phyloP scores from a whole-genome alignment of 2,113 vertebrate genomes.

The Dromaius novaehollandiae region DNA sequence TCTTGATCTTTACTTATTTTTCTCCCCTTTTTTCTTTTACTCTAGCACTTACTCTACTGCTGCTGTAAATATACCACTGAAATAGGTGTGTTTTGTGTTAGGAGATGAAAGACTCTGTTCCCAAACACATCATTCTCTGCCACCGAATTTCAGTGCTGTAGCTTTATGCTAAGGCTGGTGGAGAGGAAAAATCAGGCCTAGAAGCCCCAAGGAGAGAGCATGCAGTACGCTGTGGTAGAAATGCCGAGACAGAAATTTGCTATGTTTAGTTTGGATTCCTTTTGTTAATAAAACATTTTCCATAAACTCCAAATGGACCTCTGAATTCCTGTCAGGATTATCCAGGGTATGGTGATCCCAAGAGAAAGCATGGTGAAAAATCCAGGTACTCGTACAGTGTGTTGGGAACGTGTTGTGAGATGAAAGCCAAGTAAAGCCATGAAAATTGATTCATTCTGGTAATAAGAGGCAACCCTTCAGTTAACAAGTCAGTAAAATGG shows the following conservation, averaged over 20 bases:
- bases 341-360: neutral
- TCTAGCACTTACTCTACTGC: neutral
- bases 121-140: neutral
- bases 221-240: neutral
- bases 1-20: neutral
- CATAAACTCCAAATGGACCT: neutral
- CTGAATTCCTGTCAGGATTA: neutral
- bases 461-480: neutral
- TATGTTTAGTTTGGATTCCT: slow-evolving; percentile 30
- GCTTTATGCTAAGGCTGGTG: neutral
- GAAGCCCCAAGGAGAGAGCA: neutral
- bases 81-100: neutral
- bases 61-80: neutral
- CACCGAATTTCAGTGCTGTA: neutral
- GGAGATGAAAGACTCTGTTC: neutral
- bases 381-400: neutral
- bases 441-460: neutral
- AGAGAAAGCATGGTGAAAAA: neutral
- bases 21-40: neutral
- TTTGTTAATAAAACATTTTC: neutral
- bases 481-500: neutral
- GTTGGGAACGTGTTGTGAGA: neutral
- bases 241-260: neutral
- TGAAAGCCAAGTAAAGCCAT: neutral
- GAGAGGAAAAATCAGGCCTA: neutral